phyloP scores from a whole-genome alignment of 2,113 vertebrate genomes.

The Cnemophilus loriae region DNA sequence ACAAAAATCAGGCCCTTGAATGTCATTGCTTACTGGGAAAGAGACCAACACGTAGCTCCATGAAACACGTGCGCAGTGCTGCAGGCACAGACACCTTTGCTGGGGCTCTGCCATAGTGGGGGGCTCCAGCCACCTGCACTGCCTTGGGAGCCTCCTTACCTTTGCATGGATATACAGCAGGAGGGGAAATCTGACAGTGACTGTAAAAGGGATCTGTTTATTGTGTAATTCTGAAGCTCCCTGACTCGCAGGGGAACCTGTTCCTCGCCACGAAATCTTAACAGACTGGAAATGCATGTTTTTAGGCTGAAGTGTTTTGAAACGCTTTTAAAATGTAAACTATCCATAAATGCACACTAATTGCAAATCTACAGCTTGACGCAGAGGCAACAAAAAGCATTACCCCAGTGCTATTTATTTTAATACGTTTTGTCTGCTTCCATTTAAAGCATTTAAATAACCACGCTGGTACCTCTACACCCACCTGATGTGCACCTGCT shows the following conservation, averaged over 20 bases:
- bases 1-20: neutral
- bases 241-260: neutral
- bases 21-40: neutral
- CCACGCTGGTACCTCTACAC: fast-evolving
- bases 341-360: neutral
- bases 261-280: neutral
- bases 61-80: fast-evolving
- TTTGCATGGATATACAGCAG: neutral
- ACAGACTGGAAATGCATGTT: neutral
- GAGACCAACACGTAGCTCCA: neutral
- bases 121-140: neutral
- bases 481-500: neutral
- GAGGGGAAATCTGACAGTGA: neutral
- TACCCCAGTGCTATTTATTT: neutral
- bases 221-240: neutral
- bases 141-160: neutral
- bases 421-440: neutral
- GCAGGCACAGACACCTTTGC: neutral
- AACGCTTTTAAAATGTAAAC: neutral
- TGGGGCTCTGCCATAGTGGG: fast-evolving
- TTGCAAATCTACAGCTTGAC: neutral
- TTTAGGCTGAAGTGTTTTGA: neutral
- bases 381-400: neutral
- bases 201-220: neutral
- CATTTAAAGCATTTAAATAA: neutral